Base-by-base conservation (phyloP, 1,140 invertebrate species). In the Zaprionus capensis region DNA sequence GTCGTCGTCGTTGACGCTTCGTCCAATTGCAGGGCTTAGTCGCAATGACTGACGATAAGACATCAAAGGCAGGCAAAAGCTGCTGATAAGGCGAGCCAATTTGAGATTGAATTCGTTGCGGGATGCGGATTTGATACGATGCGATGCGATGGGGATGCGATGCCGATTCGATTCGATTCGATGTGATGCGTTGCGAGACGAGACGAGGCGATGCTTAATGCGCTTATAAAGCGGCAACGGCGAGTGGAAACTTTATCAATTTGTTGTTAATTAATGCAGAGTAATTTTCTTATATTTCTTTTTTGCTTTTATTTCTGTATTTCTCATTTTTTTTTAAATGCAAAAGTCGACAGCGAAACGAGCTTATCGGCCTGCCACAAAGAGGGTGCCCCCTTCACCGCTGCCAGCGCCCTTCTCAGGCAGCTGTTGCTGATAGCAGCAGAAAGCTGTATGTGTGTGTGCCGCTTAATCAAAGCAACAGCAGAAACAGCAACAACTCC, bases 381-480 rank as follows among this genome's bases (percentile, higher is more conserved):
- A 34, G 31, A 34, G 31, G 31, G 9, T 2, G 31, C 28, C 28
- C 28, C 31, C 49, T 24, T 49, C 9, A 4, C 7, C 7, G 2
- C 28, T 0, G 28, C 7, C 9, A 31, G 31, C 3, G 31, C 31
- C 31, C 31, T 31, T 31, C 31, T 31, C 31, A 31, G 31, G 31
- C 31, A 31, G 14, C 26, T 17, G 63, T 46, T 38, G 56, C 28
- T 57, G 56, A 57, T 36, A 67, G 53, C 14, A 20, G n/a, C 12
- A 38, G 24, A 44, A n/a, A 31, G 53, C 26, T 58, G 44, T 41
- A 15, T 41, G 15, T 17, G 7, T 44, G 36, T 44, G 38, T 63
- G 61, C n/a, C 31, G 44, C 62, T 65, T 49, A 65, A 53, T 34
- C 65, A 68, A 58, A 57, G 53, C 64, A 66, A 65, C 36, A n/a